Conservation (phyloP, 2,113 vertebrate genomes). For the Rafetus swinhoei region DNA sequence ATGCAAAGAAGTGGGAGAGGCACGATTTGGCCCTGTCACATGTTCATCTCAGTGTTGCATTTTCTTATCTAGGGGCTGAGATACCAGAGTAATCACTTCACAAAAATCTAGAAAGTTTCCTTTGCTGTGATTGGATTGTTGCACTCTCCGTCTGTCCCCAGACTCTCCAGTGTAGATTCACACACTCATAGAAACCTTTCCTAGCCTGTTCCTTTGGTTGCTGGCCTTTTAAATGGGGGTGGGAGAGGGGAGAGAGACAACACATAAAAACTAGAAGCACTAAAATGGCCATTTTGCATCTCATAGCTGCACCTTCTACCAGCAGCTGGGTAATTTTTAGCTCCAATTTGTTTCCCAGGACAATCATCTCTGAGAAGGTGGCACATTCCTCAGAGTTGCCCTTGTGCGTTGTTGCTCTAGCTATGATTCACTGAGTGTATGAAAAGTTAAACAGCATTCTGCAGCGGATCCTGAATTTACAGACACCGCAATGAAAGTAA, state of each 20-base stretch:
- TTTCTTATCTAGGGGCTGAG: background rate
- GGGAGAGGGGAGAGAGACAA: background rate
- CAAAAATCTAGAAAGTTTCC: background rate
- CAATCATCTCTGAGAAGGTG: background rate
- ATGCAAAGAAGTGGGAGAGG: background rate
- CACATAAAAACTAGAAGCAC: background rate
- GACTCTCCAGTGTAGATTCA: background rate
- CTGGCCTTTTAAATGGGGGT: background rate
- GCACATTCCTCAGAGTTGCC: background rate
- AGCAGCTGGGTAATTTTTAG: background rate
- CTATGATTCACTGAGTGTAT: background rate
- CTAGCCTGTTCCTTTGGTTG: background rate
- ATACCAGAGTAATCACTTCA: background rate
- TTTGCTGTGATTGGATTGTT: background rate
- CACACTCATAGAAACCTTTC: background rate
- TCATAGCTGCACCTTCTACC: constrained; percentile 2
- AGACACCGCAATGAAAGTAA: background rate
- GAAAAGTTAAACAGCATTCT: background rate
- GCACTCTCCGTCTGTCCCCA: background rate
- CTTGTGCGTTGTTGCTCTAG: background rate
- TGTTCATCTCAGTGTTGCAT: background rate
- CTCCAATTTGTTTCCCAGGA: background rate
- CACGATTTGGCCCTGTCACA: background rate
- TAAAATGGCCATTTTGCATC: background rate
- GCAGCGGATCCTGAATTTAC: background rate